These are phyloP conservation scores for Nilaparvata lugens DNA, from an alignment of 1,140 invertebrate species.

Conservation along the genomic window DNA sequence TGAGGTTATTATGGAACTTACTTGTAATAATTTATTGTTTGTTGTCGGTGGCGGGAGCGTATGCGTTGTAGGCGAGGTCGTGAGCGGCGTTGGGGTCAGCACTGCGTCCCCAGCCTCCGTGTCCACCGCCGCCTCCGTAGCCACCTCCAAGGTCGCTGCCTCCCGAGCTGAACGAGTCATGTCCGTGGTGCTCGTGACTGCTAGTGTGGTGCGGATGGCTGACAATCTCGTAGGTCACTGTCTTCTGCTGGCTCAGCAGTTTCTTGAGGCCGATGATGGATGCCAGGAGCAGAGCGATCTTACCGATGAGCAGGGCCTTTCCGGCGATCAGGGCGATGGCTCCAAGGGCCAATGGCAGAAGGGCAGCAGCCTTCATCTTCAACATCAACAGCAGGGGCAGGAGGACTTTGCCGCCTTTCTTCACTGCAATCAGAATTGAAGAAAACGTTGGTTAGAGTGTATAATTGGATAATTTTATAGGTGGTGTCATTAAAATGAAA, in stretches of 20 bases:
- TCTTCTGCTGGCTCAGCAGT: constrained; percentile 59
- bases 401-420: constrained; percentile 69
- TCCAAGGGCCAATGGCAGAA: constrained; percentile 63
- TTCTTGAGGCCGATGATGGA: constrained; percentile 76
- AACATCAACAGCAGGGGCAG: constrained; percentile 62
- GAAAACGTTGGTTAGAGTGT: too few species aligned
- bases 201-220: constrained; percentile 66
- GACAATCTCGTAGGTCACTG: constrained; percentile 76
- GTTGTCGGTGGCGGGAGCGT: constrained; percentile 39
- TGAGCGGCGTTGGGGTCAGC: constrained; percentile 49
- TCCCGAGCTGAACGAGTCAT: constrained; percentile 37
- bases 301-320: constrained; percentile 72
- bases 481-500: too few species aligned
- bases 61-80: constrained; percentile 61
- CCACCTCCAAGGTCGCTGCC: constrained; percentile 20
- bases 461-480: too few species aligned
- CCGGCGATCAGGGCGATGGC: constrained; percentile 74
- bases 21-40: too few species aligned
- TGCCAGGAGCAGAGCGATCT: constrained; percentile 70
- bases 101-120: constrained; percentile 56
- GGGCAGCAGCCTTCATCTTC: constrained; percentile 64
- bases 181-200: constrained; percentile 46
- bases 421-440: constrained; percentile 30
- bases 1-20: too few species aligned
- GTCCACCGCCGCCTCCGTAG: constrained; percentile 36